phyloP scores from a whole-genome alignment of 2,797 vertebrate genomes.

The Margarornis squamiger region DNA sequence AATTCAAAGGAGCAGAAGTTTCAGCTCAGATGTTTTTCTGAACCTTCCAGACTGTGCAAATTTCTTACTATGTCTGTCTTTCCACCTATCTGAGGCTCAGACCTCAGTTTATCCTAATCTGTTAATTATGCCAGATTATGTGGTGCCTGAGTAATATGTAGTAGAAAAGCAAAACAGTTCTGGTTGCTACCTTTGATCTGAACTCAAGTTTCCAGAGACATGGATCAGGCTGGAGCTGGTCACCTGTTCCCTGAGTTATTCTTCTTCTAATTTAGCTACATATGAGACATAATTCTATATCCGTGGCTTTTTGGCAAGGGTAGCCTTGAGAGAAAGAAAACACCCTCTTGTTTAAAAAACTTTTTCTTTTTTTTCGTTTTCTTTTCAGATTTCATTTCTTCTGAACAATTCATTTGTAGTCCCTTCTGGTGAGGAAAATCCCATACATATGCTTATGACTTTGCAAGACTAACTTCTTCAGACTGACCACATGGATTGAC shows the following conservation, averaged over 20 bases:
- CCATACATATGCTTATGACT: neutral
- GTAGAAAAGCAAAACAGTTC: conserved; percentile 29
- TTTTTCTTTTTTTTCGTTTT: neutral
- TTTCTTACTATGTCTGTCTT: neutral
- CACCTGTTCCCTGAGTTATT: neutral
- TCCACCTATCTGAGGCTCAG: neutral
- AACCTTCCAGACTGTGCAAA: neutral
- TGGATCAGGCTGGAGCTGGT: neutral
- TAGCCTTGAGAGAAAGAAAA: neutral
- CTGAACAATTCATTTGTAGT: neutral
- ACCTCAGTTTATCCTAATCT: conserved; percentile 14
- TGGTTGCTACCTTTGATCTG: conserved; percentile 22
- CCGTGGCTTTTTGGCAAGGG: neutral
- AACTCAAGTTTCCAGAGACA: conserved; percentile 15
- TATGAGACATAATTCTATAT: neutral
- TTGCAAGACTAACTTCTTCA: neutral
- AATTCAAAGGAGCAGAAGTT: neutral
- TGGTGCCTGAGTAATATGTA: neutral
- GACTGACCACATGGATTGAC: neutral
- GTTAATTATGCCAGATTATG: conserved; percentile 16
- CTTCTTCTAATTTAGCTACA: neutral
- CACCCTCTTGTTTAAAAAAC: neutral
- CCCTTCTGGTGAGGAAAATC: neutral
- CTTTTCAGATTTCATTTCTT: neutral
- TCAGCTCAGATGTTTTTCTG: neutral